A percentile compares a stretch with the other conserved stretches of the same genome.
Conservation (phyloP, 2,113 vertebrate genomes). For the Machaerirhynchus nigripectus region DNA sequence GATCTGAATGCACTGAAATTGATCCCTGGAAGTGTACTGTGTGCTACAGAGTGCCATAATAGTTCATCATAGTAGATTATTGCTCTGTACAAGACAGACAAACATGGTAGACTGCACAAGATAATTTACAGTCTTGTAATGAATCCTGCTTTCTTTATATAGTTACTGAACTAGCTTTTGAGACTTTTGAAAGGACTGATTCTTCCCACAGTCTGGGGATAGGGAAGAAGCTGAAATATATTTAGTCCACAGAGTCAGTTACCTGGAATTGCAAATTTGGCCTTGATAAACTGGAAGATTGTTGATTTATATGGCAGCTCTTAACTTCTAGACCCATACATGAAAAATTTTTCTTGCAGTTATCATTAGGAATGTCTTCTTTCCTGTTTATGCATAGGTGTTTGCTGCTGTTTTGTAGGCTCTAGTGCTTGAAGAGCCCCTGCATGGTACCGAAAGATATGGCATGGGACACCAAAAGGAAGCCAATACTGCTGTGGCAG, state of each 20-base stretch:
- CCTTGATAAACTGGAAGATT: background rate
- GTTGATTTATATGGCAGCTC: background rate
- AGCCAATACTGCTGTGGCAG: background rate
- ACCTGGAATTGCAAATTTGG: background rate
- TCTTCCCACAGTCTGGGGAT: accelerated
- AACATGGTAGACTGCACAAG: background rate
- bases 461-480: background rate
- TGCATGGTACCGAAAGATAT: background rate
- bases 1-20: background rate
- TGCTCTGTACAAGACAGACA: background rate
- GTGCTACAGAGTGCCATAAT: background rate
- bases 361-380: background rate
- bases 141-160: background rate
- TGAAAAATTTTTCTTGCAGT: background rate
- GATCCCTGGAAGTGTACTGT: background rate
- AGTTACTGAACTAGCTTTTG: background rate
- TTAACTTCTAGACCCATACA: background rate
- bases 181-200: background rate
- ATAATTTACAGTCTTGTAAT: background rate
- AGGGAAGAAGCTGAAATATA: background rate
- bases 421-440: background rate
- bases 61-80: background rate
- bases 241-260: background rate
- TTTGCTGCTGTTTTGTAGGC: background rate
- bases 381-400: background rate